Percentiles rank a stretch among this genome's conserved stretches.
Evolutionary conservation across 35 echinoderm and acorn worm species (phyloP).

Genomic region (Diadema setosum): DNA sequence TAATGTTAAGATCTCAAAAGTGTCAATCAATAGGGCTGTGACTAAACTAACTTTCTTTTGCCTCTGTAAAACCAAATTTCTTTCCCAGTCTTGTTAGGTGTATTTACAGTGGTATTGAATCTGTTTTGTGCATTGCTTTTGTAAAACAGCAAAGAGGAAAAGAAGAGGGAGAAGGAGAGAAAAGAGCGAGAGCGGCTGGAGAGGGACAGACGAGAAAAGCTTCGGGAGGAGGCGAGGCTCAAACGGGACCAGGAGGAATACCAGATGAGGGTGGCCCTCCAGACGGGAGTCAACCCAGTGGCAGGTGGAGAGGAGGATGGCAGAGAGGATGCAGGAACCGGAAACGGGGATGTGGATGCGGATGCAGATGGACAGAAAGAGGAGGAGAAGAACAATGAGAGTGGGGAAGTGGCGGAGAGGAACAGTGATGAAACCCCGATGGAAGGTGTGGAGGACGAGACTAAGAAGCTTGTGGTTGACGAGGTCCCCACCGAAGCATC

Average conservation of each 20-base stretch:
- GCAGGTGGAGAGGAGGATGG: background rate
- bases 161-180: background rate
- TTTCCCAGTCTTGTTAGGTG: no score
- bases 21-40: no score
- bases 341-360: background rate
- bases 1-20: no score
- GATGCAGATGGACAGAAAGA: background rate
- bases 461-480: background rate
- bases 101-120: no score
- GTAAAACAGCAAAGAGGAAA: conserved; percentile 16
- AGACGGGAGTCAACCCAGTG: background rate
- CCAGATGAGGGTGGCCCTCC: background rate
- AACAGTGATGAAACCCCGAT: background rate
- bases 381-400: background rate
- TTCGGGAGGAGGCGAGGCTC: background rate
- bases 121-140: no score
- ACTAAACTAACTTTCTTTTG: no score
- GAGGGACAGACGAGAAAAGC: background rate
- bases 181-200: conserved; percentile 8
- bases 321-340: background rate
- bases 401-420: background rate
- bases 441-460: background rate
- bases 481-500: background rate
- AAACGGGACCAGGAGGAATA: background rate
- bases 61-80: no score